Evolutionary conservation across 2,797 vertebrate species (phyloP).

Genomic region (Takifugu rubripes): DNA sequence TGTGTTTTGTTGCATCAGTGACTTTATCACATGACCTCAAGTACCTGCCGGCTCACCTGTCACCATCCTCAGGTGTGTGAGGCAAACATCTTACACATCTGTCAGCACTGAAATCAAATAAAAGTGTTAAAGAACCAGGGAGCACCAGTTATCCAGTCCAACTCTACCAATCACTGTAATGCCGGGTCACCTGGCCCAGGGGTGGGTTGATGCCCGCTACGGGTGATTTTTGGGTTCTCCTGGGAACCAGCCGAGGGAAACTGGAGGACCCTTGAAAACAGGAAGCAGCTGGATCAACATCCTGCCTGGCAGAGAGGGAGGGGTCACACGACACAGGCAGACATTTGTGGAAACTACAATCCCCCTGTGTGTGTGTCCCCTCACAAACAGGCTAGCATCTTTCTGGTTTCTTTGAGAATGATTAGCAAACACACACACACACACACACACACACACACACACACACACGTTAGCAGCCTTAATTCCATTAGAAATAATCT

Average conservation of each 20-base stretch:
- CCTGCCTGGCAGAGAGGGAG: conserved; percentile 56
- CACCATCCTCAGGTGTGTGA: too few species aligned
- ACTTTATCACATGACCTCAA: not conserved
- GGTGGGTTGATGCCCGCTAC: not conserved
- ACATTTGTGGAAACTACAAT: conserved; percentile 57
- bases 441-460: too few species aligned
- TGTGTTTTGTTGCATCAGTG: too few species aligned
- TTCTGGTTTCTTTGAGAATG: conserved; percentile 52
- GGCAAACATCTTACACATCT: too few species aligned
- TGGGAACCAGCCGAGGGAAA: conserved; percentile 11
- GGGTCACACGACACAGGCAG: conserved; percentile 24
- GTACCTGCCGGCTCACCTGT: too few species aligned
- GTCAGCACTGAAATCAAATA: too few species aligned
- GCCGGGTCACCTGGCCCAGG: conserved; percentile 4
- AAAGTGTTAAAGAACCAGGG: too few species aligned
- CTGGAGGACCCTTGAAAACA: conserved; percentile 55
- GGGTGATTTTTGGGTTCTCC: not conserved
- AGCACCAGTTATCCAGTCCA: too few species aligned
- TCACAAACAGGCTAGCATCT: conserved; percentile 23
- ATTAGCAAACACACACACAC: conserved; percentile 1
- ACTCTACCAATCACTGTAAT: not conserved
- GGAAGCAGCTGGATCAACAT: conserved; percentile 81
- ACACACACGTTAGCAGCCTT: too few species aligned
- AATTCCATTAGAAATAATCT: too few species aligned
- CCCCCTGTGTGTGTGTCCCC: conserved; percentile 12